phyloP scores from a whole-genome alignment of 2,113 vertebrate genomes.

The Mobula hypostoma region DNA sequence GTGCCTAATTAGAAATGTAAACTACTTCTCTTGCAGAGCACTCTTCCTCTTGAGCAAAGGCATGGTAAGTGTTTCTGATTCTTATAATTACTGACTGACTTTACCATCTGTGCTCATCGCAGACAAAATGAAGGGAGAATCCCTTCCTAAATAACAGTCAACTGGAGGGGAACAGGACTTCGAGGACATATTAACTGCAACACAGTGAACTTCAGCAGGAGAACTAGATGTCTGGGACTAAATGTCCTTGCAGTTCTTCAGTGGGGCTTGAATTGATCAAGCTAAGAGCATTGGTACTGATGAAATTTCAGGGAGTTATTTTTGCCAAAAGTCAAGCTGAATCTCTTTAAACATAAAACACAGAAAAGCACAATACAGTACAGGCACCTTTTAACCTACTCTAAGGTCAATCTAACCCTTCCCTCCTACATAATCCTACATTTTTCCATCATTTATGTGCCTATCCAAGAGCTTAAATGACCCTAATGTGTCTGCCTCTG shows the following conservation, averaged over 20 bases:
- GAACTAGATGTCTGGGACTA: neutral
- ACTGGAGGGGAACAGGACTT: neutral
- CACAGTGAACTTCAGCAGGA: neutral
- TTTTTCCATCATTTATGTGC: too few relatives aligned
- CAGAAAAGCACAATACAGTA: too few relatives aligned
- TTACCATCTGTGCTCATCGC: neutral
- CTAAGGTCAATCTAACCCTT: too few relatives aligned
- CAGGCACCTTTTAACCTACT: too few relatives aligned
- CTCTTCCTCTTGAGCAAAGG: constrained; percentile 95
- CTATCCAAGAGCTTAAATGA: too few relatives aligned
- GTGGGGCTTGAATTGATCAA: neutral
- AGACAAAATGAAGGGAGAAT: too few relatives aligned
- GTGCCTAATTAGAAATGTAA: neutral
- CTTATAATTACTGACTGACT: neutral
- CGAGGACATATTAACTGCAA: neutral
- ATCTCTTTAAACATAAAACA: too few relatives aligned
- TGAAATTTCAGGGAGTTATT: neutral
- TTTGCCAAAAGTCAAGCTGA: too few relatives aligned
- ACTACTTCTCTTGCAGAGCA: constrained; percentile 61
- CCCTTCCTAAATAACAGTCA: neutral
- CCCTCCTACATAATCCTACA: too few relatives aligned
- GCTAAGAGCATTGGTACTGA: neutral
- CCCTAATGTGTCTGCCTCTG: too few relatives aligned
- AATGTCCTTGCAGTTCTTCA: neutral
- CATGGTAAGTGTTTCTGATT: constrained; percentile 73